phyloP scores from a whole-genome alignment of 2,113 vertebrate genomes.

The Macrotus californicus region DNA sequence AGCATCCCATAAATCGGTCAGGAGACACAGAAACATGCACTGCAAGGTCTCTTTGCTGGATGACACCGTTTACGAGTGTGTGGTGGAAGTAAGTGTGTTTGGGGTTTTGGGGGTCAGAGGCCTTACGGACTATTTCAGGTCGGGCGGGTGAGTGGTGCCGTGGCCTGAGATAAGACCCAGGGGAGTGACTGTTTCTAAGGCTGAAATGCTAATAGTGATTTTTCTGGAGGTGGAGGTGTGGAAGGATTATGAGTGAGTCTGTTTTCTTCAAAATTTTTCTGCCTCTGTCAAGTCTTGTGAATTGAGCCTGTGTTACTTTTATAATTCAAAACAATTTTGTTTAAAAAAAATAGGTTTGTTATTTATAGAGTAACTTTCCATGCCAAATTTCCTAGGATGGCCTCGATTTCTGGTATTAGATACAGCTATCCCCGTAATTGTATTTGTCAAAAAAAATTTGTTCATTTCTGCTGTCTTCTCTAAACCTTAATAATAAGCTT shows the following conservation, averaged over 20 bases:
- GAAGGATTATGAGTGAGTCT: neutral
- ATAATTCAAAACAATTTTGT: neutral
- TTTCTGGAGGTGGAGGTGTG: neutral
- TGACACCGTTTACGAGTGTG: conserved; percentile 89
- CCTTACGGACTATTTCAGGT: neutral
- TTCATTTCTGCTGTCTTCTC: neutral
- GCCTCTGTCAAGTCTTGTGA: conserved; percentile 17
- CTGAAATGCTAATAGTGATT: neutral
- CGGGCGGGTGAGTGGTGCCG: neutral
- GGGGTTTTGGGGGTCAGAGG: neutral
- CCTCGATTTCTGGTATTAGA: conserved; percentile 1
- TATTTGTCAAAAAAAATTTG: conserved; percentile 7
- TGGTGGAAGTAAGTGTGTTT: conserved; percentile 89
- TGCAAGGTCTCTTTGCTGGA: conserved; percentile 94
- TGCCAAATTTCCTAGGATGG: conserved; percentile 6
- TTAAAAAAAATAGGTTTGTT: neutral
- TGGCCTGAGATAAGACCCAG: neutral
- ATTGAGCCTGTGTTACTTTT: conserved; percentile 14
- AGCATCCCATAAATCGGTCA: conserved; percentile 79
- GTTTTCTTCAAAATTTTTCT: neutral
- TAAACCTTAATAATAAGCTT: conserved; percentile 22
- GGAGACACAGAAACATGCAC: conserved; percentile 88
- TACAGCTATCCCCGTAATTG: neutral
- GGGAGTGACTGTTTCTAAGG: neutral
- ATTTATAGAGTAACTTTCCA: neutral